Conservation (phyloP, 2,888 invertebrate genomes). For the Ellobium chinense region DNA sequence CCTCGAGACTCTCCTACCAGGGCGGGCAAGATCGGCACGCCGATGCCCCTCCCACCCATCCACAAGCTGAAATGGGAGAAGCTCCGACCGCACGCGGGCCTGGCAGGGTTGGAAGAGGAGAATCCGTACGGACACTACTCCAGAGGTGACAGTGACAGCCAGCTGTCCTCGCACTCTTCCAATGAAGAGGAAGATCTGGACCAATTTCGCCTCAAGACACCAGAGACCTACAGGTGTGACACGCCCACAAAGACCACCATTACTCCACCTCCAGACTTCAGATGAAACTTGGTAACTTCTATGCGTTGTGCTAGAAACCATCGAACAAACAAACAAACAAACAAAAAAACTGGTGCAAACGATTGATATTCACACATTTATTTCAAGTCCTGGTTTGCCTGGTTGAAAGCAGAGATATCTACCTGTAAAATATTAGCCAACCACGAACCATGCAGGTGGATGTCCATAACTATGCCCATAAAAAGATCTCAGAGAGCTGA, state of each 20-base stretch:
- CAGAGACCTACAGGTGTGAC: conserved; percentile 12
- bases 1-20: conserved; percentile 16
- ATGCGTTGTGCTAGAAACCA: too few species aligned
- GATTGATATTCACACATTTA: too few species aligned
- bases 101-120: not conserved
- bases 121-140: not conserved
- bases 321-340: too few species aligned
- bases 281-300: too few species aligned
- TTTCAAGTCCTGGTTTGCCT: too few species aligned
- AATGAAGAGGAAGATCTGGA: conserved; percentile 23
- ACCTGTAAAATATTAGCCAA: too few species aligned
- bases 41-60: conserved; percentile 39
- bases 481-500: too few species aligned
- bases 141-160: not conserved
- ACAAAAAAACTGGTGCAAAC: too few species aligned
- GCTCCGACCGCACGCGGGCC: not conserved
- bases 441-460: too few species aligned
- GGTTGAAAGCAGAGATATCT: too few species aligned
- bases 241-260: not conserved
- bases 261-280: conserved; percentile 13
- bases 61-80: not conserved
- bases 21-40: conserved; percentile 12
- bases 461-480: too few species aligned
- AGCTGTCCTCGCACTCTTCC: not conserved
- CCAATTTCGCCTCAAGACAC: conserved; percentile 9